Percentiles rank a stretch among this genome's conserved stretches.
phyloP scores from a whole-genome alignment of 2,888 invertebrate genomes.

The Ashinkailepas kermadecensis region DNA sequence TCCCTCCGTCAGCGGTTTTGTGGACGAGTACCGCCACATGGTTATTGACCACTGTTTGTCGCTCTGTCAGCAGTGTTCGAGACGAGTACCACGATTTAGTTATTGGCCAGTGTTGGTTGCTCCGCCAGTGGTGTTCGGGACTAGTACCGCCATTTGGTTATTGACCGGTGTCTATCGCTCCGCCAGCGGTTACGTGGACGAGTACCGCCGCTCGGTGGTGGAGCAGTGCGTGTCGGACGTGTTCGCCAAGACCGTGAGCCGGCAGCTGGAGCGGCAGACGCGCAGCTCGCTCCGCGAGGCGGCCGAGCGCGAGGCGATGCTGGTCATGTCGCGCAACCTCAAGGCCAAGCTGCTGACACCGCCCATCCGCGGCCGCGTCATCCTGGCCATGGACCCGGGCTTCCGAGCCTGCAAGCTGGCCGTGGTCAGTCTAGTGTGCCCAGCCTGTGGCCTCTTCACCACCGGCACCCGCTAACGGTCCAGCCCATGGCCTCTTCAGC shows the following conservation, averaged over 20 bases:
- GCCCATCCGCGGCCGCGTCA: conserved; percentile 68
- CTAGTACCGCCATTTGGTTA: too few relatives aligned
- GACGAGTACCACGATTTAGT: too few relatives aligned
- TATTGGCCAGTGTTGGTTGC: too few relatives aligned
- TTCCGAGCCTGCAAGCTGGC: conserved; percentile 18
- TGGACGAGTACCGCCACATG: too few relatives aligned
- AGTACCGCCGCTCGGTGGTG: background rate
- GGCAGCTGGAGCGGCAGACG: conserved; percentile 59
- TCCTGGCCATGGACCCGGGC: conserved; percentile 76
- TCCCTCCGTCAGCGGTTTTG: too few relatives aligned
- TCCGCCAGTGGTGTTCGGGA: too few relatives aligned
- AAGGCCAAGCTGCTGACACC: conserved; percentile 71
- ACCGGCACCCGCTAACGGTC: too few relatives aligned
- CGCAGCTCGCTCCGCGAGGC: conserved; percentile 62
- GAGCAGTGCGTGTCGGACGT: background rate
- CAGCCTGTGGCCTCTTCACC: too few relatives aligned
- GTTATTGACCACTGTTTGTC: too few relatives aligned
- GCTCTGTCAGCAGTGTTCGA: too few relatives aligned
- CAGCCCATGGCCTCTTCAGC: too few relatives aligned
- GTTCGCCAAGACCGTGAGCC: conserved; percentile 37
- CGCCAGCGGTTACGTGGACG: background rate
- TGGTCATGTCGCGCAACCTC: conserved; percentile 75
- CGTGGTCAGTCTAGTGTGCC: background rate
- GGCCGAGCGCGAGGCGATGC: conserved; percentile 74
- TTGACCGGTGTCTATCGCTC: background rate